A percentile compares a stretch with the other conserved stretches of the same genome.
Conservation (phyloP, 2,113 vertebrate species). For the Octodon degus region DNA sequence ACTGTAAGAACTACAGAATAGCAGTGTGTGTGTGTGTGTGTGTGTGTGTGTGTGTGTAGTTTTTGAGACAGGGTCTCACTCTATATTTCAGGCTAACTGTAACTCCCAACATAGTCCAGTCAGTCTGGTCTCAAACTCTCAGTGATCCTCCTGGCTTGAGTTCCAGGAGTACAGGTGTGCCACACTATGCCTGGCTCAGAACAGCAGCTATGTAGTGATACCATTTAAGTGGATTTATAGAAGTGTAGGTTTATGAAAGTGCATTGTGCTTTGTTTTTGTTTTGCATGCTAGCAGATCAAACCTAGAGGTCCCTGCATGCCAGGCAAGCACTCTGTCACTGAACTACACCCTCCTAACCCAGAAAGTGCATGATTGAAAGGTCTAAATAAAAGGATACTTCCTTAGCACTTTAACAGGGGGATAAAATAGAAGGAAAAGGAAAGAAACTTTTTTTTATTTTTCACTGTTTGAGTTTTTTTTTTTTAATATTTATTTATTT, state of each 20-base stretch:
- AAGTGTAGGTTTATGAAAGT: not conserved
- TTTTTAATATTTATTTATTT: too few species aligned
- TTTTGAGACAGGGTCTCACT: not conserved
- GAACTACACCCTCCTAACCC: not conserved
- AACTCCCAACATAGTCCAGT: not conserved
- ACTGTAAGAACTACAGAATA: not conserved
- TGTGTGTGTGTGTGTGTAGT: not conserved
- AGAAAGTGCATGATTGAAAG: not conserved
- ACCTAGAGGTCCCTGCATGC: too few species aligned
- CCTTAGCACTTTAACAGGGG: not conserved
- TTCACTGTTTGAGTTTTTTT: not conserved
- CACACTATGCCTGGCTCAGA: not conserved
- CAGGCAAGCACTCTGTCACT: not conserved
- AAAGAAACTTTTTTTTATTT: conserved; percentile 3
- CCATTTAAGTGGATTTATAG: not conserved
- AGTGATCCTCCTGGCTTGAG: not conserved
- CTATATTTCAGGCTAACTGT: not conserved
- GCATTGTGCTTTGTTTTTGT: not conserved
- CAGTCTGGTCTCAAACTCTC: not conserved
- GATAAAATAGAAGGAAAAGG: not conserved
- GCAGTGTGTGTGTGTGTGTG: not conserved
- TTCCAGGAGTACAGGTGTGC: not conserved
- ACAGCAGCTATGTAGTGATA: not conserved
- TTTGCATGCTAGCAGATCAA: not conserved
- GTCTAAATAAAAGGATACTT: not conserved